A percentile compares a stretch with the other conserved stretches of the same genome.
These are phyloP conservation scores for Lophius americanus DNA, from an alignment of 2,797 vertebrate genomes.

Conservation along the genomic window DNA sequence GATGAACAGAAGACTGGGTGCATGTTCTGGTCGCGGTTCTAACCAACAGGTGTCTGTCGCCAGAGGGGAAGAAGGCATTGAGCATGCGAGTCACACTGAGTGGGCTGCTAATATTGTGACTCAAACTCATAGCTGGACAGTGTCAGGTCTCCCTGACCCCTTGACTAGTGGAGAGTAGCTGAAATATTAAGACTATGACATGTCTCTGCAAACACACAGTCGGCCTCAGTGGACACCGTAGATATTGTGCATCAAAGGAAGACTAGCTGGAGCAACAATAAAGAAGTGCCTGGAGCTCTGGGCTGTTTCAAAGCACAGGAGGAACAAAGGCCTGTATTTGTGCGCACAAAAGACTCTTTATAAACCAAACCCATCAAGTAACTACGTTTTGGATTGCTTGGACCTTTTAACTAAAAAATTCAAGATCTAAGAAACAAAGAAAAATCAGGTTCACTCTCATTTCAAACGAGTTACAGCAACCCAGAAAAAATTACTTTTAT, in stretches of 20 bases:
- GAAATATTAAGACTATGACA: slow-evolving; percentile 49
- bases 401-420: slow-evolving; percentile 18
- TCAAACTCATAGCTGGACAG: slow-evolving; percentile 44
- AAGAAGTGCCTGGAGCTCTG: slow-evolving; percentile 38
- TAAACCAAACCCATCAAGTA: slow-evolving; percentile 12
- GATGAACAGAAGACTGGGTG: slow-evolving; percentile 11
- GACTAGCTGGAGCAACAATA: slow-evolving; percentile 34
- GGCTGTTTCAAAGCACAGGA: slow-evolving; percentile 34
- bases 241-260: slow-evolving; percentile 60
- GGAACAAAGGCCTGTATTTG: slow-evolving; percentile 27
- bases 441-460: not conserved
- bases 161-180: slow-evolving; percentile 30
- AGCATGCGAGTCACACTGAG: slow-evolving; percentile 36
- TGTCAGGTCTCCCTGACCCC: slow-evolving; percentile 51
- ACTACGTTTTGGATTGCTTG: slow-evolving; percentile 5
- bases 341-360: slow-evolving; percentile 23
- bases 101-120: slow-evolving; percentile 58
- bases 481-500: not conserved
- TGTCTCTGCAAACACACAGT: slow-evolving; percentile 46
- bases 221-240: slow-evolving; percentile 54
- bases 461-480: slow-evolving; percentile 15
- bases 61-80: slow-evolving; percentile 7
- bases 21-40: slow-evolving; percentile 20
- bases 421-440: not conserved
- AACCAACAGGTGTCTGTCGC: slow-evolving; percentile 8